phyloP scores from a whole-genome alignment of 2,888 invertebrate genomes.

The Himalopsyche kuldschensis region DNA sequence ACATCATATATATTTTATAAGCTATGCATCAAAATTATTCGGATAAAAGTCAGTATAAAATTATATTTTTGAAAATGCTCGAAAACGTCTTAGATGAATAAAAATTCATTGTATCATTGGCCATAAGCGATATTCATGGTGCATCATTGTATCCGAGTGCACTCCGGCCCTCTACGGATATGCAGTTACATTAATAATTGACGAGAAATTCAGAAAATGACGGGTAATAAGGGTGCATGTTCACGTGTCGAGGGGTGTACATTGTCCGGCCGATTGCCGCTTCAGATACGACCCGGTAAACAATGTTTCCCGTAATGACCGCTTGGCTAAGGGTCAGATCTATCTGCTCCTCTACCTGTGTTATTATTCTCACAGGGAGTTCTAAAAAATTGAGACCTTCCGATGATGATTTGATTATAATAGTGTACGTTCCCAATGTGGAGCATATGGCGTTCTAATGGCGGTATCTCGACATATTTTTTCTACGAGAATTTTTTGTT shows the following conservation, averaged over 20 bases:
- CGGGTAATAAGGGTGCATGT: neutral
- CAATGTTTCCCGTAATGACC: constrained; percentile 37
- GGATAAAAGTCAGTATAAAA: too few relatives aligned
- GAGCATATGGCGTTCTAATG: too few relatives aligned
- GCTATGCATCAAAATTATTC: too few relatives aligned
- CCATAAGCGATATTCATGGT: neutral
- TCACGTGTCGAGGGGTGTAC: neutral
- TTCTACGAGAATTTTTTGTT: too few relatives aligned
- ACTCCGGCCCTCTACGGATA: neutral
- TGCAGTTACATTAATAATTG: neutral
- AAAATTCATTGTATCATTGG: too few relatives aligned
- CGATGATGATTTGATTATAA: too few relatives aligned
- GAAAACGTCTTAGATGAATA: too few relatives aligned
- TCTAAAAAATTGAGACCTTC: neutral
- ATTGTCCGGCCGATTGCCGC: constrained; percentile 16
- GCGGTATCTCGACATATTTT: too few relatives aligned
- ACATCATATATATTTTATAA: too few relatives aligned
- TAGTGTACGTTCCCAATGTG: too few relatives aligned
- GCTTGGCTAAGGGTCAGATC: constrained; percentile 22
- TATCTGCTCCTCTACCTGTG: neutral
- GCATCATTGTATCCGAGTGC: neutral
- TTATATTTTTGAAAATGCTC: too few relatives aligned
- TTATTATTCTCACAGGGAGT: neutral
- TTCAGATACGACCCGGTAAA: constrained; percentile 31
- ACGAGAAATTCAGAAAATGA: neutral